Percentiles rank a stretch among this genome's conserved stretches.
Evolutionary conservation across 2,113 vertebrate species (phyloP).

Genomic region (Chrysochloris asiatica): DNA sequence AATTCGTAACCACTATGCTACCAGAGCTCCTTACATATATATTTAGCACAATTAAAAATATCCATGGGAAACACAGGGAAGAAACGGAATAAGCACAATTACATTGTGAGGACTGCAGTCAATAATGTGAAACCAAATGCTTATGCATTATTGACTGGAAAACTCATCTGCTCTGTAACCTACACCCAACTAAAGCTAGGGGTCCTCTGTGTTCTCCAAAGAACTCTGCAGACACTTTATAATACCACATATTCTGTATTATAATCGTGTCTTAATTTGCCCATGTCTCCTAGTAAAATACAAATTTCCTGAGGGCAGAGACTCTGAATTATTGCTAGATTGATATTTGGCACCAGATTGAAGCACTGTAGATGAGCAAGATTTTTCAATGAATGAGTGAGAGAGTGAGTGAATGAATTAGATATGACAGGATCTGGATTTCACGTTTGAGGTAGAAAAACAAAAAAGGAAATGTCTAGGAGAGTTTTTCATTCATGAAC

Average conservation of each 20-base stretch:
- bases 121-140: too few relatives aligned
- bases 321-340: not conserved
- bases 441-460: not conserved
- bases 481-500: not conserved
- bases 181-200: too few relatives aligned
- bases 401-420: not conserved
- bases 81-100: too few relatives aligned
- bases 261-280: not conserved
- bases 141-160: too few relatives aligned
- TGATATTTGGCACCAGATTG: not conserved
- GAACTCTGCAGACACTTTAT: not conserved
- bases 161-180: too few relatives aligned
- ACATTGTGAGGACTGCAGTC: too few relatives aligned
- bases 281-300: not conserved
- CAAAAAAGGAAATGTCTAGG: not conserved
- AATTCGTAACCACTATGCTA: too few relatives aligned
- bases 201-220: too few relatives aligned
- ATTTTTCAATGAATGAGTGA: not conserved
- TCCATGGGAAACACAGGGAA: too few relatives aligned
- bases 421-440: not conserved
- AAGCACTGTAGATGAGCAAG: not conserved
- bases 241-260: not conserved
- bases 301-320: not conserved
- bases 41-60: not conserved
- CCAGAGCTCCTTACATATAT: not conserved